Evolutionary conservation across 2,113 vertebrate genomes (phyloP), one percentile per base, ranked within the genome.

Genomic region (Helogale parvula): DNA sequence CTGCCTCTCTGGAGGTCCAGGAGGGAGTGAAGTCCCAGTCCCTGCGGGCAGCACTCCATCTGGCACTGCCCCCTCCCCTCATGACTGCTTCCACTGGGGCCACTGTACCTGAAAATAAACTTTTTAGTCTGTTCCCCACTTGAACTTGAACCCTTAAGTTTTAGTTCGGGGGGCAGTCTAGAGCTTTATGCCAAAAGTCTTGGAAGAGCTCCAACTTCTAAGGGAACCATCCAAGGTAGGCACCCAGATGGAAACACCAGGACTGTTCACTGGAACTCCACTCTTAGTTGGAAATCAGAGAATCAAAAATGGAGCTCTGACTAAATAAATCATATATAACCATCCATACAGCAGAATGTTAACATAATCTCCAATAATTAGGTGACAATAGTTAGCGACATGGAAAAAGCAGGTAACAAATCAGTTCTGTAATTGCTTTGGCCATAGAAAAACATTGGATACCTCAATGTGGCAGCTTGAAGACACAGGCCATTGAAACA

Each of bases 41-140:
- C 3, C n/a, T n/a, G 41, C 2, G 0, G 1, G 9, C 19, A 7
- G 3, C 7, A 11, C 60, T 45, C 38, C 68, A 13, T 31, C 7
- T 23, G 5, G 19, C 9, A 45, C 3, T 19, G 4, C 12, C 35
- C 54, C 29, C 9, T 25, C 23, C 21, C 4, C 4, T 4, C 87
- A 68, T 11, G 5, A 45, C 41, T 35, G 27, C 33, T 50, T 52
- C 41, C 68, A 52, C 9, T 13, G 17, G 16, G 4, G 52, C 2
- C 1, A 33, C 33, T 38, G 1, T 57, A 50, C 11, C 45, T 57
- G 11, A 41, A 45, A 31, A 31, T 23, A 0, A 74, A 23, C 84
- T 54, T 33, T 38, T 68, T 15, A 25, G 13, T 79, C 50, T 86
- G 10, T 63, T 35, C 69, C 81, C 84, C 82, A 66, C 19, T 81